Evolutionary conservation across 2,797 vertebrate genomes (phyloP).

Genomic region (Darevskia nairensis): DNA sequence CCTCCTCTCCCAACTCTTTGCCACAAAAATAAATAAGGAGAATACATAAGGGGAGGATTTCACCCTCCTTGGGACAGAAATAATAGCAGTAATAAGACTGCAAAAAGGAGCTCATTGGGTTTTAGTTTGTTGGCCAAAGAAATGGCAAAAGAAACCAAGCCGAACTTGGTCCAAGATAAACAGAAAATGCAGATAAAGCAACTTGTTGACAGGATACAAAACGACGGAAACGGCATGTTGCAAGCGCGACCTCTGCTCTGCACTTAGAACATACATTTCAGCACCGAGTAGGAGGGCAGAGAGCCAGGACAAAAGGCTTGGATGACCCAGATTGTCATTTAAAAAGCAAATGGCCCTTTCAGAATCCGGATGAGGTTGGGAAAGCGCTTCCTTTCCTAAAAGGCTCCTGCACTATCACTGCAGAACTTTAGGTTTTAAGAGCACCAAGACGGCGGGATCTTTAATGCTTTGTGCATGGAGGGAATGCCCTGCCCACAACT

Average conservation of each 20-base stretch:
- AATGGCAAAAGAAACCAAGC: background rate
- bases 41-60: background rate
- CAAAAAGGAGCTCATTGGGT: background rate
- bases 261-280: too few relatives aligned
- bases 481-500: background rate
- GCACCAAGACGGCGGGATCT: background rate
- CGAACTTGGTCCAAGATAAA: background rate
- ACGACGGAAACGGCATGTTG: background rate
- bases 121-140: background rate
- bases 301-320: background rate
- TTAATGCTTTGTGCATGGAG: background rate
- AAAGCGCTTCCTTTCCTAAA: background rate
- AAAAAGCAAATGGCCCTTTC: background rate
- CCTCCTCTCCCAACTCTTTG: background rate
- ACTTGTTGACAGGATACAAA: background rate
- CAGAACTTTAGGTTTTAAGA: background rate
- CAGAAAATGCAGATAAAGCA: background rate
- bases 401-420: background rate
- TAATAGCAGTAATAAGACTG: too few relatives aligned
- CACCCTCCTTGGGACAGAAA: background rate
- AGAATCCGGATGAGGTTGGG: background rate
- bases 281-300: background rate
- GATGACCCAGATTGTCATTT: background rate
- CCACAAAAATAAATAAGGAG: background rate
- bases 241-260: background rate